phyloP scores from a whole-genome alignment of 2,888 invertebrate genomes.

The Pammene aurita region DNA sequence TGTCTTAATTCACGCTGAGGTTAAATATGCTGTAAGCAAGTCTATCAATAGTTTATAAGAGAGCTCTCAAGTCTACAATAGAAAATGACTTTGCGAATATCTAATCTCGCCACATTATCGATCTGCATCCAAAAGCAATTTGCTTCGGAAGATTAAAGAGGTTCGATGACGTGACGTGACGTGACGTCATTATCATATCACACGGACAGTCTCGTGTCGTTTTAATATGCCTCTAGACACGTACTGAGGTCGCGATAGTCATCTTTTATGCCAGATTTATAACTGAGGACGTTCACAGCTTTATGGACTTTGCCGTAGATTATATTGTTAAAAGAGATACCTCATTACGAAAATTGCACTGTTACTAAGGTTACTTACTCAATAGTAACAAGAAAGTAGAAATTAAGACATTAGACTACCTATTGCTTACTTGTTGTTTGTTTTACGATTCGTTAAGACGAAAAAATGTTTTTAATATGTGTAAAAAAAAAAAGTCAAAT shows the following conservation, averaged over 20 bases:
- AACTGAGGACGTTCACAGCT: slow-evolving; percentile 44
- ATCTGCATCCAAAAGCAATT: slow-evolving; percentile 58
- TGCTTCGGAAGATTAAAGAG: slow-evolving; percentile 52
- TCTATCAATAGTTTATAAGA: background rate
- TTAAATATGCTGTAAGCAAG: background rate
- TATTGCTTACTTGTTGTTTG: no score
- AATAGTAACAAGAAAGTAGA: no score
- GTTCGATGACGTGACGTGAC: slow-evolving; percentile 51
- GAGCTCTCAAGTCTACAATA: background rate
- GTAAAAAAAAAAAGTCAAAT: no score
- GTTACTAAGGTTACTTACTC: no score
- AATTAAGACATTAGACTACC: no score
- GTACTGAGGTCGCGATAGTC: slow-evolving; percentile 59
- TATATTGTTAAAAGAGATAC: background rate
- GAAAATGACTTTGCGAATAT: slow-evolving; percentile 38
- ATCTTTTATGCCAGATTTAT: slow-evolving; percentile 51
- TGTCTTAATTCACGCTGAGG: background rate
- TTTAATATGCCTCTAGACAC: slow-evolving; percentile 61
- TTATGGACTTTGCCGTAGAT: slow-evolving; percentile 47
- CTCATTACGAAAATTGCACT: background rate
- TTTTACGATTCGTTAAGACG: no score
- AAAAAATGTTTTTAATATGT: no score
- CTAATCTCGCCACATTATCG: slow-evolving; percentile 52
- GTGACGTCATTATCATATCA: slow-evolving; percentile 51
- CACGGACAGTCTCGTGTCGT: slow-evolving; percentile 27